Evolutionary conservation across 2,797 vertebrate genomes (phyloP).

Genomic region (Ambastaia sidthimunki): DNA sequence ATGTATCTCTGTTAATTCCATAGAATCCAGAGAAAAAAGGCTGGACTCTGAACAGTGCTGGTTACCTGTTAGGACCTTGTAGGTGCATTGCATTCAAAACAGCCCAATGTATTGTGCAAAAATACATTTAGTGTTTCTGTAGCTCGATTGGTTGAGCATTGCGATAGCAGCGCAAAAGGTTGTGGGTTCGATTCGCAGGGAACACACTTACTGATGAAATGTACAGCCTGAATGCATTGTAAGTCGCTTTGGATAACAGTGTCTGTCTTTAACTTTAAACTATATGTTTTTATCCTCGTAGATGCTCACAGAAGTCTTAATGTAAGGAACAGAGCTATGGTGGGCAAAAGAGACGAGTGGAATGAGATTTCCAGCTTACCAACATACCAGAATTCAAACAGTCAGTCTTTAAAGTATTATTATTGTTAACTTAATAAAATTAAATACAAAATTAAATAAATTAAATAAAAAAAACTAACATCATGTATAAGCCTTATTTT

Average conservation of each 20-base stretch:
- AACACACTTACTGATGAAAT: no score
- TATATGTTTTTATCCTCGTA: conserved; percentile 23
- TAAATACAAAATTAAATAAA: no score
- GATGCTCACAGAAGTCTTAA: conserved; percentile 60
- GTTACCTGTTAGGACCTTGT: conserved; percentile 74
- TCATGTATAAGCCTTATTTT: no score
- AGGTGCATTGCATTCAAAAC: conserved; percentile 45
- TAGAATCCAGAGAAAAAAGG: conserved; percentile 70
- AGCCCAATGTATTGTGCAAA: background rate
- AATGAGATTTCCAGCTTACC: conserved; percentile 37
- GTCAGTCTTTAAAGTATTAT: conserved; percentile 37
- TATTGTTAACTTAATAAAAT: background rate
- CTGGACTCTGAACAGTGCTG: conserved; percentile 75
- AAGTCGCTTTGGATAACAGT: no score
- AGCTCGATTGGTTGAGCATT: no score
- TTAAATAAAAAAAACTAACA: no score
- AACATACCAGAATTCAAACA: conserved; percentile 44
- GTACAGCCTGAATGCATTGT: no score
- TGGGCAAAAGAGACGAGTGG: conserved; percentile 52
- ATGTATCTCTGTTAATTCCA: background rate
- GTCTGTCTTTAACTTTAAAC: background rate
- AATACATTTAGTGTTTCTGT: background rate
- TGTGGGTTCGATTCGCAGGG: no score
- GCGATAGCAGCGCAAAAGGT: no score
- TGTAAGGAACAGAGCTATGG: conserved; percentile 46